These are phyloP conservation scores for Meloidogyne hapla DNA, from an alignment of 1,140 invertebrate species.

Conservation along the genomic window DNA sequence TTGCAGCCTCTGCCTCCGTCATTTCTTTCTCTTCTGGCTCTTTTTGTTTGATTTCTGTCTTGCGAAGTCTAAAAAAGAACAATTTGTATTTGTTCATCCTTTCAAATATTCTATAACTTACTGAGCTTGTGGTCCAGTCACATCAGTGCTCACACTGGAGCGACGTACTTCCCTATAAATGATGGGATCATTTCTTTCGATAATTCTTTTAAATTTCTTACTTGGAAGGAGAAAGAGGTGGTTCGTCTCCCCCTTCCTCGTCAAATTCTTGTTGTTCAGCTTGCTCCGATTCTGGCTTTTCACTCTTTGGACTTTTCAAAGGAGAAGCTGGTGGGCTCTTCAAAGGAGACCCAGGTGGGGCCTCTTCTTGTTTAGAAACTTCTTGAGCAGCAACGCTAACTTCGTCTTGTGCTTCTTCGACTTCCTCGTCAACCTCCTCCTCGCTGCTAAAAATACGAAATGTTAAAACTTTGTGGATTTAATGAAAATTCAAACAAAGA, in stretches of 20 bases:
- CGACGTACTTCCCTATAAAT: slow-evolving; percentile 19
- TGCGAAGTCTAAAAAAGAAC: slow-evolving; percentile 15
- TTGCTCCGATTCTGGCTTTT: slow-evolving; percentile 24
- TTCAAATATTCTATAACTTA: not conserved
- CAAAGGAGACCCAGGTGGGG: not conserved
- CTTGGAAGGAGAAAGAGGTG: slow-evolving; percentile 9
- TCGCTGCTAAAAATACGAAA: slow-evolving; percentile 28
- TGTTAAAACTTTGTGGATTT: too few species aligned
- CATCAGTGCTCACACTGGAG: slow-evolving; percentile 8
- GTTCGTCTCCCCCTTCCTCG: slow-evolving; percentile 15
- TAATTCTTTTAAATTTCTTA: not conserved
- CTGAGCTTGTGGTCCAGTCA: not conserved
- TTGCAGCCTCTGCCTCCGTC: slow-evolving; percentile 53
- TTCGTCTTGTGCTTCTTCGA: slow-evolving; percentile 31
- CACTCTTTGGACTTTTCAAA: slow-evolving; percentile 13
- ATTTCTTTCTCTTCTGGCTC: slow-evolving; percentile 41
- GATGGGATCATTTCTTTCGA: too few species aligned
- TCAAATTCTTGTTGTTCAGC: slow-evolving; percentile 21
- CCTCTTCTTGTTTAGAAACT: slow-evolving; percentile 16
- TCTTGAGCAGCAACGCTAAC: slow-evolving; percentile 29
- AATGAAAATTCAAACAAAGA: too few species aligned
- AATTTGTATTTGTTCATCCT: not conserved
- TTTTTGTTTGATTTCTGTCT: slow-evolving; percentile 34
- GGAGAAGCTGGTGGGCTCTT: slow-evolving; percentile 7
- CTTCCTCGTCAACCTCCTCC: slow-evolving; percentile 42